A percentile compares a stretch with the other conserved stretches of the same genome.
Evolutionary conservation across 2,888 invertebrate species (phyloP).

Genomic region (Diploptera punctata): DNA sequence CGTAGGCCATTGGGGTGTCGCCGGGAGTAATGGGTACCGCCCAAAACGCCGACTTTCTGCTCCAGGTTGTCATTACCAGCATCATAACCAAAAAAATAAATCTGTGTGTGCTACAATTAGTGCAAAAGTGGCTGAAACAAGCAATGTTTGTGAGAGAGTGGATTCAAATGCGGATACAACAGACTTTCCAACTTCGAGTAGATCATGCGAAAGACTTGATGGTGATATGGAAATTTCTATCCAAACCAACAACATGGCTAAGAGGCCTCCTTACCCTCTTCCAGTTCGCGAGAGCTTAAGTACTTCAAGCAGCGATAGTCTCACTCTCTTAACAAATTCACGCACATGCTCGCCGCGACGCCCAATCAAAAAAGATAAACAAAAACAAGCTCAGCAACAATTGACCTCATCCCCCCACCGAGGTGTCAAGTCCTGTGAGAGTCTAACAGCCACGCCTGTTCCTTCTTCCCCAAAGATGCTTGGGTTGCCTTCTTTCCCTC

Average conservation of each 20-base stretch:
- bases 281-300: slow-evolving; percentile 41
- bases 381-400: not conserved
- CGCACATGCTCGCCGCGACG: not conserved
- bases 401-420: not conserved
- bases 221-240: not conserved
- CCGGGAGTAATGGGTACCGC: not conserved
- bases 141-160: not conserved
- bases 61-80: not conserved
- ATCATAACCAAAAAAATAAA: not conserved
- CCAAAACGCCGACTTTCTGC: slow-evolving; percentile 25
- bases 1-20: slow-evolving; percentile 7
- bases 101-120: slow-evolving; percentile 33
- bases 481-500: slow-evolving; percentile 28
- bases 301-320: slow-evolving; percentile 34
- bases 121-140: slow-evolving; percentile 25
- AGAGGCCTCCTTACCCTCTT: slow-evolving; percentile 51
- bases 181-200: slow-evolving; percentile 45
- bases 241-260: slow-evolving; percentile 48
- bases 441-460: not conserved
- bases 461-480: slow-evolving; percentile 20
- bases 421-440: slow-evolving; percentile 8
- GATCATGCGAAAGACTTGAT: slow-evolving; percentile 42
- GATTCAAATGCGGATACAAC: not conserved
- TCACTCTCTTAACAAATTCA: not conserved
- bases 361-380: not conserved